A percentile compares a stretch with the other conserved stretches of the same genome.
These are phyloP conservation scores for Acanthochromis polyacanthus DNA, from an alignment of 2,113 vertebrate species.

Conservation along the genomic window DNA sequence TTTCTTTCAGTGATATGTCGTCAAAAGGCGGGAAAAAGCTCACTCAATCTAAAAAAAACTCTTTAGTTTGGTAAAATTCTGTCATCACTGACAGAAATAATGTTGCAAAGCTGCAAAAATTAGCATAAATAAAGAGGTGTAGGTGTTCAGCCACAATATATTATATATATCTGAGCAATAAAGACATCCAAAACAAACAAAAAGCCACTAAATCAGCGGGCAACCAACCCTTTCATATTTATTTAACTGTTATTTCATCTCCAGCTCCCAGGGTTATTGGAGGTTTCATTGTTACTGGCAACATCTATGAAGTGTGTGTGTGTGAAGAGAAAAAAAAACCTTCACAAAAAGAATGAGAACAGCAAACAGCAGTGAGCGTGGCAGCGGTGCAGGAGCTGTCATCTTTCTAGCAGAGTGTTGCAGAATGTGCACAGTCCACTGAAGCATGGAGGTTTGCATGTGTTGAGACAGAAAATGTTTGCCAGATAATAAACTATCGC, in stretches of 20 bases:
- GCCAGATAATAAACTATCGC: conserved; percentile 12
- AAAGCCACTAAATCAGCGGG: neutral
- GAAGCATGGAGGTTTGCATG: neutral
- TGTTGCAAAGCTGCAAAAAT: no score
- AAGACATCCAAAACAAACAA: no score
- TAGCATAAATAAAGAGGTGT: no score
- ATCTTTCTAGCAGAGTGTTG: conserved; percentile 11
- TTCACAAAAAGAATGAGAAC: conserved; percentile 13
- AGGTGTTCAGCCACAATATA: no score
- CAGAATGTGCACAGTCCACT: neutral
- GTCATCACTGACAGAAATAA: no score
- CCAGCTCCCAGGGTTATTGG: neutral
- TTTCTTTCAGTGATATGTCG: no score
- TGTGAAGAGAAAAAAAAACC: neutral
- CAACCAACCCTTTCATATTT: neutral
- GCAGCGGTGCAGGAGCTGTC: conserved; percentile 43
- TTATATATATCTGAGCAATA: no score
- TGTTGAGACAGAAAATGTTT: conserved; percentile 12
- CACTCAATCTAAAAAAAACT: no score
- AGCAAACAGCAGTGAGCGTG: conserved; percentile 17
- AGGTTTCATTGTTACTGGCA: conserved; percentile 3
- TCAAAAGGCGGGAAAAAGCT: no score
- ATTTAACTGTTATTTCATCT: conserved; percentile 9
- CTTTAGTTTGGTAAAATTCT: no score
- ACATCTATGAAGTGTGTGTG: conserved; percentile 11